phyloP scores from a whole-genome alignment of 2,888 invertebrate species.

The Endomychus coccineus region DNA sequence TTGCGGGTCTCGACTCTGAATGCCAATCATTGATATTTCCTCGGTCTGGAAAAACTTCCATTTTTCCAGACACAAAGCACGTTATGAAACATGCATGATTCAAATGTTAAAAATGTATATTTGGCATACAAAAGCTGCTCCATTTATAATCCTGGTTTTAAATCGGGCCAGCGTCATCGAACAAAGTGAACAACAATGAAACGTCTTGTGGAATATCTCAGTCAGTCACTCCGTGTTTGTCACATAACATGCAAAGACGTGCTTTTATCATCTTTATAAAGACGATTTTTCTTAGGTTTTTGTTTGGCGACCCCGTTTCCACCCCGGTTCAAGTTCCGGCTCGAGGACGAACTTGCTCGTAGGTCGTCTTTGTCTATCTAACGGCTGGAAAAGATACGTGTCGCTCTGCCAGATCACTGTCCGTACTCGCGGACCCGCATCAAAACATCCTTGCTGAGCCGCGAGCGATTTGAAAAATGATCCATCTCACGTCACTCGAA shows the following conservation, averaged over 20 bases:
- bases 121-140: constrained; percentile 36
- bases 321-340: constrained; percentile 39
- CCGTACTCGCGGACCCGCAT: constrained; percentile 39
- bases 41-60: constrained; percentile 23
- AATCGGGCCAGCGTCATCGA: constrained; percentile 40
- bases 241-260: constrained; percentile 45
- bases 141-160: constrained; percentile 43
- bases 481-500: constrained; percentile 39
- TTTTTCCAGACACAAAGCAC: constrained; percentile 33
- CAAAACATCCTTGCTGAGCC: constrained; percentile 41
- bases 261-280: constrained; percentile 46
- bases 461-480: constrained; percentile 45
- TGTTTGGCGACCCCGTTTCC: constrained; percentile 40
- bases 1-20: constrained; percentile 29
- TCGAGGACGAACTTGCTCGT: no score
- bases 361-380: no score
- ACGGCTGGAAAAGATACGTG: no score
- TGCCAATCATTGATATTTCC: constrained; percentile 21
- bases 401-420: neutral
- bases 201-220: constrained; percentile 44
- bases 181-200: constrained; percentile 45
- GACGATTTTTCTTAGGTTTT: constrained; percentile 45
- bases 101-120: constrained; percentile 41
- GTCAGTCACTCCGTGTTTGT: constrained; percentile 45
- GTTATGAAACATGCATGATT: constrained; percentile 40